Conservation (phyloP, 2,888 invertebrate species). For the Uropetala carovei region DNA sequence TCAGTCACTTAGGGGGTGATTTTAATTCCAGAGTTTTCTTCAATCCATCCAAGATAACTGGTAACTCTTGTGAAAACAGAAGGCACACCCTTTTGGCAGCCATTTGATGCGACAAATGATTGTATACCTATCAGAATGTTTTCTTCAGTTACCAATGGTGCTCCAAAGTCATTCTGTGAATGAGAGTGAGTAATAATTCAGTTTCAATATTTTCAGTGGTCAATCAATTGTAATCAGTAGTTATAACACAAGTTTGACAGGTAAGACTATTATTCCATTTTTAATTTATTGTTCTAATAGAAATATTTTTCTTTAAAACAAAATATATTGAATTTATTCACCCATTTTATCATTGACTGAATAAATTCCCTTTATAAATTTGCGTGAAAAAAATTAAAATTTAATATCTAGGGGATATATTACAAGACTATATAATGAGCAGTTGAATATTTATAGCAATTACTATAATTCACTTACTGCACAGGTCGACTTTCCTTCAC, state of each 20-base stretch:
- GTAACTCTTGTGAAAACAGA: constrained; percentile 42
- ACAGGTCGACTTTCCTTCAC: constrained; percentile 15
- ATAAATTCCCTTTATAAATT: too few species aligned
- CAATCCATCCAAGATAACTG: constrained; percentile 37
- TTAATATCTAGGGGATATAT: too few species aligned
- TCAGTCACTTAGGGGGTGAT: not conserved
- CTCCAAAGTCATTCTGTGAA: constrained; percentile 44
- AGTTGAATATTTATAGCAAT: too few species aligned
- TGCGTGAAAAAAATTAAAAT: too few species aligned
- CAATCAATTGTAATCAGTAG: not conserved
- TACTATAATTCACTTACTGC: not conserved
- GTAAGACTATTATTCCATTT: too few species aligned
- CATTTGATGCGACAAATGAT: constrained; percentile 23
- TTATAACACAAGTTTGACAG: not conserved
- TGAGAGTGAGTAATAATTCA: not conserved
- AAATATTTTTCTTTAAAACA: too few species aligned
- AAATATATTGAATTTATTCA: too few species aligned
- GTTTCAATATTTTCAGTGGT: not conserved
- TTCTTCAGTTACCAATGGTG: not conserved
- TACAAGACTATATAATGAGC: too few species aligned
- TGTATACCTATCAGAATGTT: constrained; percentile 47
- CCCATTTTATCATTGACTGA: too few species aligned
- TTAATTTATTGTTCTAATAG: too few species aligned
- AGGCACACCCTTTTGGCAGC: constrained; percentile 33
- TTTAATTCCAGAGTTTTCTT: not conserved